Conservation (phyloP, 1,140 invertebrate species). For the Mercenaria mercenaria region DNA sequence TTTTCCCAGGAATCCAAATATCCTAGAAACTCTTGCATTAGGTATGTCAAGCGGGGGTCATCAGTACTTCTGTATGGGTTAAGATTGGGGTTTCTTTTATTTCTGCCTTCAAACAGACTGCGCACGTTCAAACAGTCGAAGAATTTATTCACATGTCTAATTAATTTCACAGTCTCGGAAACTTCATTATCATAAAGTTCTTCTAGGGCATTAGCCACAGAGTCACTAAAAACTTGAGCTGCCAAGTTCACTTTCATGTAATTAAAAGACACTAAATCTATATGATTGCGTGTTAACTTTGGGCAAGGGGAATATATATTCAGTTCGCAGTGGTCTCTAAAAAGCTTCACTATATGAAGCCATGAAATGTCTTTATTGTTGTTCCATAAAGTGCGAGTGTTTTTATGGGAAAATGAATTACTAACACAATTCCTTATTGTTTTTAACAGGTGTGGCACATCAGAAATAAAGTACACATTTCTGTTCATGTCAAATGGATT, state of each 20-base stretch:
- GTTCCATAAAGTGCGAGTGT: slow-evolving; percentile 65
- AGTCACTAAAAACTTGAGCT: slow-evolving; percentile 53
- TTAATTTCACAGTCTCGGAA: slow-evolving; percentile 63
- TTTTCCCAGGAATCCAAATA: background rate
- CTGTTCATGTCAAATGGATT: slow-evolving; percentile 20
- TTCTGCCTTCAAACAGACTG: slow-evolving; percentile 57
- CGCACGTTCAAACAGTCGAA: slow-evolving; percentile 74
- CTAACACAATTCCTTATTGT: slow-evolving; percentile 67
- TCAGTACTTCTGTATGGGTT: slow-evolving; percentile 9
- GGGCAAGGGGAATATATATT: slow-evolving; percentile 14
- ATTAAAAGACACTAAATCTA: background rate
- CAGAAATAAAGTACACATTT: slow-evolving; percentile 70
- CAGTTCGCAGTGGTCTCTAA: slow-evolving; percentile 63
- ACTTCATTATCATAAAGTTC: background rate
- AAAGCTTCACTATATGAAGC: slow-evolving; percentile 63
- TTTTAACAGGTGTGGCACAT: slow-evolving; percentile 73
- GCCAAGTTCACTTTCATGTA: slow-evolving; percentile 57
- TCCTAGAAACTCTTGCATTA: background rate
- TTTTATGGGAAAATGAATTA: slow-evolving; percentile 64
- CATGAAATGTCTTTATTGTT: slow-evolving; percentile 68
- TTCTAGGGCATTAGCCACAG: slow-evolving; percentile 62
- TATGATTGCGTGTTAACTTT: slow-evolving; percentile 33
- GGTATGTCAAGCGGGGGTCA: background rate
- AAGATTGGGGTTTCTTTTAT: slow-evolving; percentile 60
- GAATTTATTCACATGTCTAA: slow-evolving; percentile 69